Conservation (phyloP, 2,888 invertebrate species). For the Drosophila ustulata region DNA sequence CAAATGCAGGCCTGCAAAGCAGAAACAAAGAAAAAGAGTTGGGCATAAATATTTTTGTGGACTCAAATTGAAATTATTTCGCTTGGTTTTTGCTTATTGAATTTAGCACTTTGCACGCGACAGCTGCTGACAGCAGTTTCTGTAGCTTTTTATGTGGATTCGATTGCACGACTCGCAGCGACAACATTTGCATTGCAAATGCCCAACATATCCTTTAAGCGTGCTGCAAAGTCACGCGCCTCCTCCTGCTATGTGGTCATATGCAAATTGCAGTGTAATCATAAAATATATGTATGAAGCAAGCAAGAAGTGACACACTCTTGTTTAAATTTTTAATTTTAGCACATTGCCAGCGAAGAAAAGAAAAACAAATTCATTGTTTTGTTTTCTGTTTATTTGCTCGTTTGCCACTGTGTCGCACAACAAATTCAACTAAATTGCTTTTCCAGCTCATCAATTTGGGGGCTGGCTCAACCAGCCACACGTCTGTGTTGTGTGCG, state of each 20-base stretch:
- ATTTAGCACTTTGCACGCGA: conserved; percentile 9
- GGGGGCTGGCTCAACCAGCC: conserved; percentile 17
- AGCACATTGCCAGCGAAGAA: conserved; percentile 22
- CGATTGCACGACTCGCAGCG: conserved; percentile 28
- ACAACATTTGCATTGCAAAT: conserved; percentile 76
- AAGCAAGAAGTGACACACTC: conserved; percentile 15
- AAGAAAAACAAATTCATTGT: conserved; percentile 21
- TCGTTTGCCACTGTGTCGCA: conserved; percentile 19
- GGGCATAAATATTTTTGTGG: conserved; percentile 46
- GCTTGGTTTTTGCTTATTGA: conserved; percentile 10
- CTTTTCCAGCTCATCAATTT: conserved; percentile 71
- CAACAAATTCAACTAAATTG: conserved; percentile 68
- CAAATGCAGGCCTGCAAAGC: conserved; percentile 91
- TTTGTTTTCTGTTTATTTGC: too few species aligned
- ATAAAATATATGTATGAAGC: conserved; percentile 20
- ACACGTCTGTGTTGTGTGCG: conserved; percentile 40
- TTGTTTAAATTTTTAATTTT: conserved; percentile 61
- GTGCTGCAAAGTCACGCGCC: conserved; percentile 47
- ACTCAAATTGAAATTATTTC: conserved; percentile 12
- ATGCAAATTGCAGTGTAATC: conserved; percentile 51
- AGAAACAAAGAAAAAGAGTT: conserved; percentile 12
- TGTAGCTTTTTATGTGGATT: conserved; percentile 32
- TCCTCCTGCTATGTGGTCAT: conserved; percentile 8
- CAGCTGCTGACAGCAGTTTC: conserved; percentile 18
- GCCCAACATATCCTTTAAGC: conserved; percentile 62